A percentile compares a stretch with the other conserved stretches of the same genome.
These are phyloP conservation scores for Leptothorax acervorum DNA, from an alignment of 2,888 invertebrate genomes.

Conservation along the genomic window DNA sequence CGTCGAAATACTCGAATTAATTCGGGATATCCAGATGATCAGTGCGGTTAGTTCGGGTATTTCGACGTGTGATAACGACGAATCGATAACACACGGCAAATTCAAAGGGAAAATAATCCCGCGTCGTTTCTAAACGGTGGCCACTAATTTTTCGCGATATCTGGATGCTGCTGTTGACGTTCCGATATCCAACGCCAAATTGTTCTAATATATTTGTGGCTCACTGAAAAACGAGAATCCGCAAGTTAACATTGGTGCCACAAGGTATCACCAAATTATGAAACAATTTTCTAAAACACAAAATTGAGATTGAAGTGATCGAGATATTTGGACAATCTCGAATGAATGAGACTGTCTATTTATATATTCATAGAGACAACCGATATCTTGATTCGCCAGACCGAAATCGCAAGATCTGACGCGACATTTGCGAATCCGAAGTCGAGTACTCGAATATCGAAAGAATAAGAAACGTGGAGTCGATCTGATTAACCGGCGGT, in stretches of 20 bases:
- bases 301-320: background rate
- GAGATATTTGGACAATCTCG: background rate
- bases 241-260: background rate
- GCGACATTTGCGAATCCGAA: constrained; percentile 1
- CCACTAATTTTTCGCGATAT: background rate
- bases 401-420: background rate
- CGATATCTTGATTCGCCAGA: background rate
- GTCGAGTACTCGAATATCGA: constrained; percentile 31
- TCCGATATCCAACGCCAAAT: background rate
- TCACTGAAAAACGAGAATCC: background rate
- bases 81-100: background rate
- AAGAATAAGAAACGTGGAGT: background rate
- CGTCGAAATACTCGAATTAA: constrained; percentile 30
- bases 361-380: background rate
- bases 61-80: background rate
- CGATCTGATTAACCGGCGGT: background rate
- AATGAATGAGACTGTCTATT: background rate
- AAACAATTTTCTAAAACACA: background rate
- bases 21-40: background rate
- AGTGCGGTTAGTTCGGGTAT: constrained; percentile 17
- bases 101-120: background rate
- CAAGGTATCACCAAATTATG: background rate
- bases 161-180: background rate
- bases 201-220: background rate
- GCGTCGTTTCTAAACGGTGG: background rate